phyloP scores from a whole-genome alignment of 2,797 vertebrate genomes.

The Craterocephalus amniculus region DNA sequence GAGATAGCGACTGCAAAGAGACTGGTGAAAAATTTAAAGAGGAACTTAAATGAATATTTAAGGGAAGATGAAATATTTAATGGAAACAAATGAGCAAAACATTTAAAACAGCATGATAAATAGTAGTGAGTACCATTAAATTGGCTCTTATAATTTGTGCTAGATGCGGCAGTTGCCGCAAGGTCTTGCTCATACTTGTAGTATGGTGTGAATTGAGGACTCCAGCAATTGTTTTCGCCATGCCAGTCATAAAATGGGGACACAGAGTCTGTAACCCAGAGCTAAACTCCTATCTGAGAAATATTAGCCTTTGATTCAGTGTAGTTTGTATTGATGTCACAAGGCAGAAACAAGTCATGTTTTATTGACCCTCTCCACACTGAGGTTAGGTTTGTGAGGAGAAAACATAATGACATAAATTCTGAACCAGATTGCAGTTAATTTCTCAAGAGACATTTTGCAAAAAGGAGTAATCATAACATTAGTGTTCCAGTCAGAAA shows the following conservation, averaged over 20 bases:
- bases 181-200: constrained; percentile 58
- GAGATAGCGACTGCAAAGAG: constrained; percentile 77
- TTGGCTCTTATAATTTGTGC: constrained; percentile 63
- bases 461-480: constrained; percentile 12
- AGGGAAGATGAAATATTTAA: constrained; percentile 87
- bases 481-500: constrained; percentile 8
- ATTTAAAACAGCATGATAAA: constrained; percentile 85
- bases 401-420: constrained; percentile 54
- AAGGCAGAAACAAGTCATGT: constrained; percentile 71
- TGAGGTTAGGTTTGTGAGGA: constrained; percentile 46
- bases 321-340: constrained; percentile 69
- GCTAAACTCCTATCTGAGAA: constrained; percentile 69
- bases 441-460: constrained; percentile 47
- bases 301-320: constrained; percentile 78
- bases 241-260: constrained; percentile 65
- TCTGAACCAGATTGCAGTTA: constrained; percentile 35
- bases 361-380: constrained; percentile 68
- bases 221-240: constrained; percentile 69
- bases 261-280: constrained; percentile 64
- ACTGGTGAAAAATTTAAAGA: constrained; percentile 85
- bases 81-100: constrained; percentile 87
- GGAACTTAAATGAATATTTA: constrained; percentile 88
- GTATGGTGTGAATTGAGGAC: constrained; percentile 54
- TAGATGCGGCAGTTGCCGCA: constrained; percentile 64
- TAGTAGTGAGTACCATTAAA: constrained; percentile 75